Evolutionary conservation across 2,888 invertebrate species (phyloP).

Genomic region (Thyatira batis): DNA sequence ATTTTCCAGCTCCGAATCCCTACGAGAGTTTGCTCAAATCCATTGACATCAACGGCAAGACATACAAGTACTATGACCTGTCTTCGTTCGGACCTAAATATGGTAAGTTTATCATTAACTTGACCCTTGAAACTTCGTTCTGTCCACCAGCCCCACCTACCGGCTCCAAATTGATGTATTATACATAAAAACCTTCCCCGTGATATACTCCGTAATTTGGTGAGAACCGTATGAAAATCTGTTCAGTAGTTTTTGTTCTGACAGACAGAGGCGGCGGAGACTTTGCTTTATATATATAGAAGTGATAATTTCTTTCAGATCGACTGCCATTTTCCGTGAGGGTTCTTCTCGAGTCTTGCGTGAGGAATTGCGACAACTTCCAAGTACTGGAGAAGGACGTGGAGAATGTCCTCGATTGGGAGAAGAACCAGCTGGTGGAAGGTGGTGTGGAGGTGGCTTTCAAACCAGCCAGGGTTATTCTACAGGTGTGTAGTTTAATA

Average conservation of each 20-base stretch:
- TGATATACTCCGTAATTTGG: too few species aligned
- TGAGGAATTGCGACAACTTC: slow-evolving; percentile 98
- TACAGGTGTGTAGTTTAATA: too few species aligned
- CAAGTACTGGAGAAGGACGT: slow-evolving; percentile 94
- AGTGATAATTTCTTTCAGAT: slow-evolving; percentile 70
- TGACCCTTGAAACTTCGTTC: too few species aligned
- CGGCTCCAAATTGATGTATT: too few species aligned
- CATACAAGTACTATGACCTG: slow-evolving; percentile 91
- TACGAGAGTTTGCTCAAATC: slow-evolving; percentile 83
- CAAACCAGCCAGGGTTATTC: slow-evolving; percentile 96
- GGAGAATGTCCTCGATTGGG: slow-evolving; percentile 94
- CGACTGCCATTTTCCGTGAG: slow-evolving; percentile 95
- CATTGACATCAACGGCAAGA: slow-evolving; percentile 82
- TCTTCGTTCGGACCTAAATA: slow-evolving; percentile 88
- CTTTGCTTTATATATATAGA: not conserved
- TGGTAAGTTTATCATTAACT: too few species aligned
- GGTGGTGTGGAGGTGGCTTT: slow-evolving; percentile 96
- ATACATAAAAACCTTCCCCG: too few species aligned
- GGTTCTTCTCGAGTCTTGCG: slow-evolving; percentile 96
- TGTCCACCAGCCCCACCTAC: too few species aligned
- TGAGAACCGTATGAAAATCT: too few species aligned
- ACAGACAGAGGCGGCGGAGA: too few species aligned
- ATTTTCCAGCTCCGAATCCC: slow-evolving; percentile 81
- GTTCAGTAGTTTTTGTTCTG: too few species aligned
- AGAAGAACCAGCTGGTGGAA: slow-evolving; percentile 85